Conservation (phyloP, 2,888 invertebrate species). For the Caenorhabditis parvicauda region DNA sequence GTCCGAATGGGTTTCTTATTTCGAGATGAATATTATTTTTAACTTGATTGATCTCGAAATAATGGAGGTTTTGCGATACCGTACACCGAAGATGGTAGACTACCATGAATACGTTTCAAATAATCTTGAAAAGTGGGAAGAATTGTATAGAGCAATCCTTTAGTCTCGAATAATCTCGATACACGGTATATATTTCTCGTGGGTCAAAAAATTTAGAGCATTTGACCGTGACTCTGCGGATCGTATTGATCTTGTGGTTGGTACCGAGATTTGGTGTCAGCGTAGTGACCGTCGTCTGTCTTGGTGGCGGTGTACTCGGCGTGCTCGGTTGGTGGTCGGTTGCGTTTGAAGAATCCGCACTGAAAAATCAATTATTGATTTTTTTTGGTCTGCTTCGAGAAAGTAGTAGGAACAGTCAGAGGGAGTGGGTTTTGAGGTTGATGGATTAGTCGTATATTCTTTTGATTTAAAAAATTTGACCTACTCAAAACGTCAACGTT, state of each 20-base stretch:
- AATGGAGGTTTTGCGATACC: no score
- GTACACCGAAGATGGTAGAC: no score
- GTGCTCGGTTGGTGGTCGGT: slow-evolving; percentile 58
- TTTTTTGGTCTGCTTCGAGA: no score
- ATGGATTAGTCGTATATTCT: no score
- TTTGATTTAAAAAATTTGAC: no score
- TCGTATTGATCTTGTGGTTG: slow-evolving; percentile 43
- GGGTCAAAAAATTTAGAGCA: slow-evolving; percentile 22
- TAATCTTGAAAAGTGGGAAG: slow-evolving; percentile 1
- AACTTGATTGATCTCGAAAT: no score
- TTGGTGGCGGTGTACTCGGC: slow-evolving; percentile 41
- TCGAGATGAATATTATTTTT: no score
- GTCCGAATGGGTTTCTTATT: no score
- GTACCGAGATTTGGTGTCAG: slow-evolving; percentile 49
- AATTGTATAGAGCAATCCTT: background rate
- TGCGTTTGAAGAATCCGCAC: slow-evolving; percentile 63
- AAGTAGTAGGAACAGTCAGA: no score
- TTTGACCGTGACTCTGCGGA: slow-evolving; percentile 45
- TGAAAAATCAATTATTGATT: slow-evolving; percentile 27
- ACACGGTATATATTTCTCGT: background rate
- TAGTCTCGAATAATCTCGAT: background rate
- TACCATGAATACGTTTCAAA: no score
- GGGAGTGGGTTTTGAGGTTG: no score
- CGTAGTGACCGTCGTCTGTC: slow-evolving; percentile 42
- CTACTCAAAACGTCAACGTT: no score